A percentile compares a stretch with the other conserved stretches of the same genome.
Conservation (phyloP, 2,113 vertebrate species). For the Nothobranchius furzeri region DNA sequence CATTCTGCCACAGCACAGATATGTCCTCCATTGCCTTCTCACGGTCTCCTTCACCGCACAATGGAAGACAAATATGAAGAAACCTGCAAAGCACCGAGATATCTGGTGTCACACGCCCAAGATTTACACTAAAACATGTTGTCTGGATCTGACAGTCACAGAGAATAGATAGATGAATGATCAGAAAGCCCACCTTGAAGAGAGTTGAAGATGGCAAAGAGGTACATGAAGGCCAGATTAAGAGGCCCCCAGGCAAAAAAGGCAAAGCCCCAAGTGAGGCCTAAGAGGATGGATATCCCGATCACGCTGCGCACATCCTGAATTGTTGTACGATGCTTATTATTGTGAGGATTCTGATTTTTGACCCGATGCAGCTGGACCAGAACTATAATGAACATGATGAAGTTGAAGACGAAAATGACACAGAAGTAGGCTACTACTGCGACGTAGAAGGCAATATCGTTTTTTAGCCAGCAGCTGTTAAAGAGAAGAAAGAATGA, state of each 20-base stretch:
- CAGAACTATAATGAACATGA: conserved; percentile 94
- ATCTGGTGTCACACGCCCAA: too few species aligned
- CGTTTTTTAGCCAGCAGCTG: conserved; percentile 94
- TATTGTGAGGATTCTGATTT: conserved; percentile 89
- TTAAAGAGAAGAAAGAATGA: conserved; percentile 25
- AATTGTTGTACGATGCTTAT: conserved; percentile 83
- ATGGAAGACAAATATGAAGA: conserved; percentile 97
- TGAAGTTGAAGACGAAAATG: conserved; percentile 89
- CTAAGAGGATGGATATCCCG: conserved; percentile 90
- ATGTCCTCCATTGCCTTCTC: conserved; percentile 90
- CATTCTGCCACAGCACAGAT: conserved; percentile 92
- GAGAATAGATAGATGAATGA: not conserved
- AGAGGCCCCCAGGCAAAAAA: conserved; percentile 93
- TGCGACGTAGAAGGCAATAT: conserved; percentile 89
- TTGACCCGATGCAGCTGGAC: conserved; percentile 92
- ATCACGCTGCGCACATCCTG: conserved; percentile 88
- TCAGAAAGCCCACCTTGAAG: conserved; percentile 86
- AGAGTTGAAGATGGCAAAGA: conserved; percentile 94
- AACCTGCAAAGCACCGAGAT: conserved; percentile 78
- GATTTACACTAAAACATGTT: not conserved
- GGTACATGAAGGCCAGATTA: conserved; percentile 90
- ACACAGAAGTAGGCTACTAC: conserved; percentile 93
- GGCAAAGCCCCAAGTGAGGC: conserved; percentile 95
- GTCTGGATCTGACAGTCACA: too few species aligned
- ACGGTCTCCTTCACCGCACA: conserved; percentile 93